These are phyloP conservation scores for Theonella swinhoei DNA, from an alignment of 37 sponge, comb jelly and placozoan species.

Conservation along the genomic window DNA sequence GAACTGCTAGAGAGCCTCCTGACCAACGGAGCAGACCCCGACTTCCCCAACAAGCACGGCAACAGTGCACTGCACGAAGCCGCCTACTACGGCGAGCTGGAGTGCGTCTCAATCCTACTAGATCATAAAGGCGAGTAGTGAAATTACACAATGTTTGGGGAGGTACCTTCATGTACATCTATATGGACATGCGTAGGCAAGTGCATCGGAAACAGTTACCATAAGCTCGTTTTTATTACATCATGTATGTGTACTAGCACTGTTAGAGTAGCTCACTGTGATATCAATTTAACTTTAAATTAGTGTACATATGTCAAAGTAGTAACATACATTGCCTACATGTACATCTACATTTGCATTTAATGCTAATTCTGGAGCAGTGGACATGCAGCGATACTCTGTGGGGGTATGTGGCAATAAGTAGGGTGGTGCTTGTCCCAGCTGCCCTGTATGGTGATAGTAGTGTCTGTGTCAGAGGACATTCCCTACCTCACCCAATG, in stretches of 20 bases:
- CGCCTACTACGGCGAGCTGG: slow-evolving; percentile 53
- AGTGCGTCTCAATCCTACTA: slow-evolving; percentile 54
- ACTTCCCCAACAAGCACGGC: slow-evolving; percentile 52
- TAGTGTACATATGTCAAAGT: too few species aligned
- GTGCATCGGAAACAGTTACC: neutral
- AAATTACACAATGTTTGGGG: neutral
- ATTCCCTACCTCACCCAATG: too few species aligned
- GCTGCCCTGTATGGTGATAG: neutral
- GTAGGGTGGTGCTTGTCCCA: neutral
- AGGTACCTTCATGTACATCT: neutral
- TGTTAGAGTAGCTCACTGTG: too few species aligned
- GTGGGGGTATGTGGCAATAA: neutral
- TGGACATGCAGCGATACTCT: too few species aligned
- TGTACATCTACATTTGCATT: too few species aligned
- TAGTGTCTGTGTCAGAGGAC: too few species aligned
- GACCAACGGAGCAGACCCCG: slow-evolving; percentile 53
- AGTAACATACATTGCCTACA: too few species aligned
- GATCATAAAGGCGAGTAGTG: slow-evolving; percentile 35
- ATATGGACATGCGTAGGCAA: neutral
- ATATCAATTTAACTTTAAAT: too few species aligned
- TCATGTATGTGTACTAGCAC: too few species aligned
- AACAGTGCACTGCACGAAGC: slow-evolving; percentile 67
- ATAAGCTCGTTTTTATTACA: neutral
- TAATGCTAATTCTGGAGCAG: too few species aligned
- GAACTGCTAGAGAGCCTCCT: slow-evolving; percentile 50